A percentile compares a stretch with the other conserved stretches of the same genome.
Conservation (phyloP, 2,888 invertebrate species). For the Eupithecia subfuscata region DNA sequence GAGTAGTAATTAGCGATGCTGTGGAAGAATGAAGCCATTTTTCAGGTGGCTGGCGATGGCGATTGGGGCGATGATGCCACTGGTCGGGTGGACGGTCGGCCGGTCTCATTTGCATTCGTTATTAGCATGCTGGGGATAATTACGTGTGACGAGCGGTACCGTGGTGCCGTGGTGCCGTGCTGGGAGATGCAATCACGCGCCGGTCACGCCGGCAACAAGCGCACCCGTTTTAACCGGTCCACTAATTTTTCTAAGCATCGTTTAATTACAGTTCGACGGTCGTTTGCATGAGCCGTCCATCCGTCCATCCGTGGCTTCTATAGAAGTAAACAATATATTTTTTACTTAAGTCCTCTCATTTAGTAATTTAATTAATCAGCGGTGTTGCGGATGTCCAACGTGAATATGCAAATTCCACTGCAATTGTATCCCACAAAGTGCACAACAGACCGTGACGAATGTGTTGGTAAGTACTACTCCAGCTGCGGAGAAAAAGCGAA, state of each 20-base stretch:
- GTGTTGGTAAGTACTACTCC: constrained; percentile 55
- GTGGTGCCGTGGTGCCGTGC: constrained; percentile 52
- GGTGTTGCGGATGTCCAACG: constrained; percentile 62
- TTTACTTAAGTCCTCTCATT: constrained; percentile 57
- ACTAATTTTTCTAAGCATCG: constrained; percentile 45
- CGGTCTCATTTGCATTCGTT: constrained; percentile 74
- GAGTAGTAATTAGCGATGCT: constrained; percentile 36
- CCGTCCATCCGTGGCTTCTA: constrained; percentile 43
- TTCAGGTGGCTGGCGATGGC: constrained; percentile 57
- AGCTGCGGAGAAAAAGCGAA: constrained; percentile 55
- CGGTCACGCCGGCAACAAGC: constrained; percentile 54
- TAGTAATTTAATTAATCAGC: constrained; percentile 73
- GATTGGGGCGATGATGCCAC: constrained; percentile 46
- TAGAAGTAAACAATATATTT: constrained; percentile 32
- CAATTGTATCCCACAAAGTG: constrained; percentile 73
- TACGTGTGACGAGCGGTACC: constrained; percentile 68
- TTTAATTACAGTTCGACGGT: constrained; percentile 50
- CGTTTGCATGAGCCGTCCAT: constrained; percentile 52
- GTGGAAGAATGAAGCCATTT: constrained; percentile 71
- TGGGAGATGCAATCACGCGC: constrained; percentile 59
- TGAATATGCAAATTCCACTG: constrained; percentile 77
- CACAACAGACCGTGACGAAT: constrained; percentile 71
- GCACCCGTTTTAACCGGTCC: constrained; percentile 41
- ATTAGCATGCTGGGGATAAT: constrained; percentile 79
- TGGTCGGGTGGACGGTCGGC: constrained; percentile 47